Evolutionary conservation across 2,797 vertebrate species (phyloP), one percentile per base, ranked within the genome.

Genomic region (Manis javanica): DNA sequence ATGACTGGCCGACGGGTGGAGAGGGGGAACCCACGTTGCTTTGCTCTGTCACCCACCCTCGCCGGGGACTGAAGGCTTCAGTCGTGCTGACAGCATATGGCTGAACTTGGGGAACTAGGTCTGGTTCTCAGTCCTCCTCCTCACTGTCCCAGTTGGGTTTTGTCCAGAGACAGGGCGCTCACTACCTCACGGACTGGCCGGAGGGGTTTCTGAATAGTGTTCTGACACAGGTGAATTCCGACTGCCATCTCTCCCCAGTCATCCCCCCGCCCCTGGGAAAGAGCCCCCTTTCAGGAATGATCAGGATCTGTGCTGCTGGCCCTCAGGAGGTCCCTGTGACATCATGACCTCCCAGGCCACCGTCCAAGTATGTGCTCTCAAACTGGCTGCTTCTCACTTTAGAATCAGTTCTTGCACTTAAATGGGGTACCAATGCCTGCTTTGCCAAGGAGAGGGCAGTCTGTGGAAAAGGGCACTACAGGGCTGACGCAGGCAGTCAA

Each of bases 281-380:
- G 7, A 57, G 14, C 26, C 0, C 0, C 18, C 26, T 64, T n/a
- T 39, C 0, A 0, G 69, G 6, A 42, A n/a, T 55, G 34, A 12
- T 24, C n/a, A 21, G 66, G 31, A 39, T 12, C 26, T 1, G 3
- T 0, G 9, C 8, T 26, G 39, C n/a, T 12, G 55, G 19, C 26
- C 51, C 39, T 61, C 77, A 34, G 15, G 46, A 5, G 49, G 90
- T 42, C 7, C 57, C 37, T 10, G 1, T 18, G 68, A 39, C 5
- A 2, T n/a, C 51, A 12, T 12, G 61, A 57, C 34, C 23, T 34
- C 29, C 14, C 7, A 4, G 12, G 15, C 6, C 4, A 19, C 3
- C 3, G 6, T 37, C 79, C 24, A 0, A 1, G 26, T 16, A 29
- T 5, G 24, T 19, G 24, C 46, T 69, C 23, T 57, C 15, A 24